A percentile compares a stretch with the other conserved stretches of the same genome.
phyloP scores from a whole-genome alignment of 2,113 vertebrate species.

The Siniperca chuatsi region DNA sequence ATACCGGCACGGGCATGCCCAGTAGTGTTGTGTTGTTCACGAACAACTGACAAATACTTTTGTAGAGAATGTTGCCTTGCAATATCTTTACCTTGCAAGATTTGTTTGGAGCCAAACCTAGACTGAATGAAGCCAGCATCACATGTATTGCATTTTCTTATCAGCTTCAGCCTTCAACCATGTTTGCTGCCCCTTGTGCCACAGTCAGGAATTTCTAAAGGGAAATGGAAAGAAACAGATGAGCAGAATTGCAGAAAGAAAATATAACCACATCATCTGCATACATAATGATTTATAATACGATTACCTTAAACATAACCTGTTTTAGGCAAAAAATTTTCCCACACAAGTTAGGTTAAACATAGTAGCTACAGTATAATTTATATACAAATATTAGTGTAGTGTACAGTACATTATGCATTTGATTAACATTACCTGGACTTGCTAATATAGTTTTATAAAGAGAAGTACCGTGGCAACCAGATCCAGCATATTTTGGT shows the following conservation, averaged over 20 bases:
- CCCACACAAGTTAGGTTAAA: neutral
- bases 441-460: neutral
- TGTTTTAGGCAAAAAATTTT: neutral
- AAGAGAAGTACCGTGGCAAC: neutral
- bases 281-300: neutral
- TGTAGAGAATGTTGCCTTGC: neutral
- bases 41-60: no score
- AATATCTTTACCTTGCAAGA: neutral
- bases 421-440: neutral
- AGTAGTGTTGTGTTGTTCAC: no score
- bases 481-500: constrained; percentile 17
- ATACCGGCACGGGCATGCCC: no score
- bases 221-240: neutral
- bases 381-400: neutral
- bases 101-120: neutral
- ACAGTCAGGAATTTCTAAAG: neutral
- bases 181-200: neutral
- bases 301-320: neutral
- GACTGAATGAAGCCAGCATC: neutral
- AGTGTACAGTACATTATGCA: neutral
- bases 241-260: neutral
- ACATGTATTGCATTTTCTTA: neutral
- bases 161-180: neutral
- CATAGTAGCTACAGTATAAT: neutral
- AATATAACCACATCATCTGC: constrained; percentile 20